Percentiles rank a stretch among this genome's conserved stretches.
Conservation (phyloP, 2,113 vertebrate species). For the Sialia sialis region DNA sequence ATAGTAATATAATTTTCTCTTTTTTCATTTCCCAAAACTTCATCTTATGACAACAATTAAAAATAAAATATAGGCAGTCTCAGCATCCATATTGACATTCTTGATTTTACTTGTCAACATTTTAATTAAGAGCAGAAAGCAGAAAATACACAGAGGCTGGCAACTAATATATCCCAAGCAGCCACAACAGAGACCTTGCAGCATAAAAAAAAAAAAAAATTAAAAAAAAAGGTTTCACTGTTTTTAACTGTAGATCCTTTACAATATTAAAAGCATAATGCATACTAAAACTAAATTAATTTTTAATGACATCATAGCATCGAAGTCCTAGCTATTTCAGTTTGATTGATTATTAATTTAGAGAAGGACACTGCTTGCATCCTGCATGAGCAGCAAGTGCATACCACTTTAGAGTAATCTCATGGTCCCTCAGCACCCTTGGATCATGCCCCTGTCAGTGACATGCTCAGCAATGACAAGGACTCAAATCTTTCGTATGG, state of each 20-base stretch:
- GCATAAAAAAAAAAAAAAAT: background rate
- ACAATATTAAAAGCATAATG: background rate
- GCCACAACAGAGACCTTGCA: background rate
- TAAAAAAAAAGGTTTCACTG: background rate
- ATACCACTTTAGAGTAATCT: background rate
- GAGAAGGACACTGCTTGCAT: background rate
- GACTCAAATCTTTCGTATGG: background rate
- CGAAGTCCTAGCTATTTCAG: background rate
- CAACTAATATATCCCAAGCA: conserved; percentile 12
- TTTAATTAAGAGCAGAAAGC: conserved; percentile 46
- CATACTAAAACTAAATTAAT: background rate
- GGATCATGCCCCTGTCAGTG: background rate
- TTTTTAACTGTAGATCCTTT: background rate
- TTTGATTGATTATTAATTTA: background rate
- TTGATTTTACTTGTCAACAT: background rate
- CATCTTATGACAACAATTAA: conserved; percentile 16
- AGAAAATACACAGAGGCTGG: conserved; percentile 43
- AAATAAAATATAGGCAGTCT: background rate
- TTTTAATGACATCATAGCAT: background rate
- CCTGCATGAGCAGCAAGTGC: background rate
- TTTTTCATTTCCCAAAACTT: conserved; percentile 27
- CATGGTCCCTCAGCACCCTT: background rate
- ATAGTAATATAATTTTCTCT: background rate
- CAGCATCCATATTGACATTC: background rate
- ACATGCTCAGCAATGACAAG: background rate